A percentile compares a stretch with the other conserved stretches of the same genome.
phyloP scores from a whole-genome alignment of 1,140 invertebrate genomes.

The Metopolophium dirhodum region DNA sequence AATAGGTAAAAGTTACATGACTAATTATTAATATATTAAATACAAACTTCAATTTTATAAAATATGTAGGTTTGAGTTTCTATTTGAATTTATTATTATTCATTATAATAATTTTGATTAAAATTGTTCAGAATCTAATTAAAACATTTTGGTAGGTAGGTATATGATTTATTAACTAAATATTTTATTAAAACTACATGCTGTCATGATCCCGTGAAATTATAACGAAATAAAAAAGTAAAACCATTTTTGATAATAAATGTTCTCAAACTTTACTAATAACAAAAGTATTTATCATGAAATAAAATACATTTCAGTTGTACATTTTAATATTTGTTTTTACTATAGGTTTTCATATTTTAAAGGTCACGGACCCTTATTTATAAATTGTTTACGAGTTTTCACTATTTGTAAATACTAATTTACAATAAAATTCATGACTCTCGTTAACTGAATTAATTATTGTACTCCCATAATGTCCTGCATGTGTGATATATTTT shows the following conservation, averaged over 20 bases:
- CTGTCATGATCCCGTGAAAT: neutral
- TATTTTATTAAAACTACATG: neutral
- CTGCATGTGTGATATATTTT: neutral
- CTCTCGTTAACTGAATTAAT: neutral
- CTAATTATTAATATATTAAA: neutral
- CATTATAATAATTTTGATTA: neutral
- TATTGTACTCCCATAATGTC: neutral
- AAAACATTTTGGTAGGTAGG: neutral
- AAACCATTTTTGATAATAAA: slow-evolving; percentile 3
- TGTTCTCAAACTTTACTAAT: neutral
- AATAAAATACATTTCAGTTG: neutral
- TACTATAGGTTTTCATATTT: neutral
- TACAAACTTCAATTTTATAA: neutral
- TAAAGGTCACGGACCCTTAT: neutral
- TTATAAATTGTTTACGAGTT: neutral
- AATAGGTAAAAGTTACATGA: neutral
- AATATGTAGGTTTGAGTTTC: neutral
- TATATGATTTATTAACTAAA: slow-evolving; percentile 1
- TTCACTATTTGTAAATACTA: neutral
- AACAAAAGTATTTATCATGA: slow-evolving; percentile 17
- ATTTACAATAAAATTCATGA: neutral
- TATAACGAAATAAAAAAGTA: neutral
- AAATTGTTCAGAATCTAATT: neutral
- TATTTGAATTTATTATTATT: neutral
- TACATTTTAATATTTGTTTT: neutral